phyloP scores from a whole-genome alignment of 1,140 invertebrate species.

The Lamellibrachia luymesi region DNA sequence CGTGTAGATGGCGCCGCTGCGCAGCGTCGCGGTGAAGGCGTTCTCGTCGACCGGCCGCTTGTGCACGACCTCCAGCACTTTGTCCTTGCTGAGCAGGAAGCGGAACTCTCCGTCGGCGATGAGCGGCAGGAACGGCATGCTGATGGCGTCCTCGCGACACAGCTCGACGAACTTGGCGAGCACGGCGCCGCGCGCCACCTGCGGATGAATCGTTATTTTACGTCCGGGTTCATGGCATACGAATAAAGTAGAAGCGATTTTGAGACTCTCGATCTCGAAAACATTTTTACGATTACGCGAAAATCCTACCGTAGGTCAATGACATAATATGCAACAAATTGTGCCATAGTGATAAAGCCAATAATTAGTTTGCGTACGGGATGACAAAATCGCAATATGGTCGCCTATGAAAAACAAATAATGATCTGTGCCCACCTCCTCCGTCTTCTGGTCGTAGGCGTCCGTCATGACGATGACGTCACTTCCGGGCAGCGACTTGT shows the following conservation, averaged over 20 bases:
- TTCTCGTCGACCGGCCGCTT: conserved; percentile 27
- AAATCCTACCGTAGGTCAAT: no score
- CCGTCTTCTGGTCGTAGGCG: conserved; percentile 26
- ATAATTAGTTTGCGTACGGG: no score
- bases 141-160: conserved; percentile 29
- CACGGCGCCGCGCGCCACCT: conserved; percentile 15
- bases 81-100: conserved; percentile 28
- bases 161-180: conserved; percentile 21
- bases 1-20: conserved; percentile 27
- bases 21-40: conserved; percentile 28
- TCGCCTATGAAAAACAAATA: no score
- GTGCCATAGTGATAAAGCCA: no score
- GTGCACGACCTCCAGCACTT: conserved; percentile 29
- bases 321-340: no score
- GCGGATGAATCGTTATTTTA: no score
- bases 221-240: no score
- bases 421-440: not conserved
- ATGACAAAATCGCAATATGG: no score
- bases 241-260: no score
- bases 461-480: conserved; percentile 26
- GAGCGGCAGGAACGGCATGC: conserved; percentile 30
- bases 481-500: conserved; percentile 16
- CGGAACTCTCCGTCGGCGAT: conserved; percentile 31
- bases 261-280: no score
- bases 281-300: no score